Percentiles rank a stretch among this genome's conserved stretches.
These are phyloP conservation scores for Lophotis ruficrista DNA, from an alignment of 2,113 vertebrate genomes.

Conservation along the genomic window DNA sequence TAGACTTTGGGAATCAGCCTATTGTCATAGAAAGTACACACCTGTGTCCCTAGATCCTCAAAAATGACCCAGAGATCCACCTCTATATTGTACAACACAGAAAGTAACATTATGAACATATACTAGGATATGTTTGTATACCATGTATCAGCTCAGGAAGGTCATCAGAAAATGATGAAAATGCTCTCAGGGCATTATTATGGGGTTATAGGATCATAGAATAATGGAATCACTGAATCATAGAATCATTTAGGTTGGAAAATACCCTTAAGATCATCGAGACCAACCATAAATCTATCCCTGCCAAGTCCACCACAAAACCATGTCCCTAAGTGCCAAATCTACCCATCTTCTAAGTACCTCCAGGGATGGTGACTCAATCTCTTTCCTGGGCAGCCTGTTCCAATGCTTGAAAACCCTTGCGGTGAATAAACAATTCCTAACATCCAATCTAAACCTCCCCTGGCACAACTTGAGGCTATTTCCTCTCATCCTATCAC, in stretches of 20 bases:
- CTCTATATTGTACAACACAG: not conserved
- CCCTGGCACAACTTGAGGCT: too few species aligned
- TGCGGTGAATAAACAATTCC: too few species aligned
- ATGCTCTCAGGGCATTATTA: not conserved
- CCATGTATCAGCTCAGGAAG: not conserved
- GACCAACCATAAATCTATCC: not conserved
- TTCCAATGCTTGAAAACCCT: not conserved
- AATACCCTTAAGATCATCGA: not conserved
- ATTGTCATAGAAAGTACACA: too few species aligned
- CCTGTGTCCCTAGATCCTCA: not conserved
- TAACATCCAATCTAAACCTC: too few species aligned
- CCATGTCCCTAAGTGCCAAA: not conserved
- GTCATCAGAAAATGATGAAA: not conserved
- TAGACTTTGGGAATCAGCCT: not conserved
- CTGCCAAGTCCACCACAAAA: not conserved
- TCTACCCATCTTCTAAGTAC: not conserved
- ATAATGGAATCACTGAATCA: not conserved
- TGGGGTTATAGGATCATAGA: not conserved
- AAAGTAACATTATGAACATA: not conserved
- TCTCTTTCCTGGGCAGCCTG: too few species aligned
- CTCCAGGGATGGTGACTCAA: too few species aligned
- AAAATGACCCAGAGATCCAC: not conserved
- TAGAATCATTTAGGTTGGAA: not conserved
- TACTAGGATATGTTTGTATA: too few species aligned
- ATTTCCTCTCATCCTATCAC: too few species aligned